Evolutionary conservation across 2,888 invertebrate species (phyloP).

Genomic region (Cataglyphis altisquamis): DNA sequence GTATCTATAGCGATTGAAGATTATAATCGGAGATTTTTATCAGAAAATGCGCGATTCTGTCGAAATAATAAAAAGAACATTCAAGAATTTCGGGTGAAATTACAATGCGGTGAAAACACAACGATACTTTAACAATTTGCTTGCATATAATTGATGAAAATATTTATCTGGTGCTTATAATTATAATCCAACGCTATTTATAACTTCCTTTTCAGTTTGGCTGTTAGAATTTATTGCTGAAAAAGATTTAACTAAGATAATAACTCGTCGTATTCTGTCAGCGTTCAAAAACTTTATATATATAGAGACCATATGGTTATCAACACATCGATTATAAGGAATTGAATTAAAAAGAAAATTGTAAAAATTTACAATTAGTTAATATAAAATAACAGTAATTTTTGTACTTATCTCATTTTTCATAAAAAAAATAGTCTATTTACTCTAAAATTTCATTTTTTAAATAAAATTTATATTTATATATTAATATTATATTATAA

Average conservation of each 20-base stretch:
- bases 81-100: neutral
- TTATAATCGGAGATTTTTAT: conserved; percentile 1
- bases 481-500: no score
- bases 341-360: no score
- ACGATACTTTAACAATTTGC: neutral
- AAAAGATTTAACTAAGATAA: neutral
- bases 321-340: neutral
- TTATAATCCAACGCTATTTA: neutral
- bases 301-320: neutral
- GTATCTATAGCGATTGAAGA: neutral
- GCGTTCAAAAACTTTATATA: neutral
- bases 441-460: no score
- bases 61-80: neutral
- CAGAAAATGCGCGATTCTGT: neutral
- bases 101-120: neutral
- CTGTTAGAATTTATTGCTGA: neutral
- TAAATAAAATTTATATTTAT: no score
- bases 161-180: neutral
- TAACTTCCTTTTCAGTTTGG: neutral
- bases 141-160: neutral
- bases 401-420: no score
- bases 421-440: no score
- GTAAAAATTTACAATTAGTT: no score
- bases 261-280: neutral
- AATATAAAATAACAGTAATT: no score